phyloP scores from a whole-genome alignment of 2,888 invertebrate genomes.

The Plagiodera versicolora region DNA sequence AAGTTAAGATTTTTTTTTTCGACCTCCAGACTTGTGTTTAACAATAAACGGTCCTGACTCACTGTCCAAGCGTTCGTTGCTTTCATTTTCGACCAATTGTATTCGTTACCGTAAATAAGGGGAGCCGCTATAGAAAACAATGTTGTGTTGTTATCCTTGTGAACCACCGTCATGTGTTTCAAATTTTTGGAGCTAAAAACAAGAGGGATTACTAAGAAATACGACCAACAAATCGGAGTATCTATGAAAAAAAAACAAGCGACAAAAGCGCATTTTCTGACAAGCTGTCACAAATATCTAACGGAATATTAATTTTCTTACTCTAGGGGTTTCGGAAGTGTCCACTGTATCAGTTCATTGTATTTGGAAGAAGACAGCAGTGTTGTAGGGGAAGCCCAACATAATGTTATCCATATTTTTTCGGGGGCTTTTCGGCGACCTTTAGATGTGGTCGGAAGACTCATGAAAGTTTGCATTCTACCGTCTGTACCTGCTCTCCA shows the following conservation, averaged over 20 bases:
- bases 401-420: conserved; percentile 56
- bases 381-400: conserved; percentile 64
- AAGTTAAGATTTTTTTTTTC: conserved; percentile 49
- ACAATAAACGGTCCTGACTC: conserved; percentile 63
- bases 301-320: conserved; percentile 24
- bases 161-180: conserved; percentile 47
- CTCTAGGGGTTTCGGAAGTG: conserved; percentile 54
- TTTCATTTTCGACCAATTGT: conserved; percentile 39
- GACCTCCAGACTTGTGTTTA: conserved; percentile 56
- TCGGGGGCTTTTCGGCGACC: conserved; percentile 26
- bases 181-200: conserved; percentile 28
- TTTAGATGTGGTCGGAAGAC: conserved; percentile 39
- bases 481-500: conserved; percentile 69
- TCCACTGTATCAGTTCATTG: conserved; percentile 66
- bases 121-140: conserved; percentile 64
- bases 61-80: conserved; percentile 61
- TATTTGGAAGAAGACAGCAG: conserved; percentile 62
- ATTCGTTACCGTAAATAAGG: conserved; percentile 31
- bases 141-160: conserved; percentile 59
- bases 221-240: too few species aligned
- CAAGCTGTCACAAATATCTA: too few species aligned
- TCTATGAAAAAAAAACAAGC: too few species aligned
- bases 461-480: conserved; percentile 53
- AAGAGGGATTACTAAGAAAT: too few species aligned
- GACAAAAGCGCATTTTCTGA: too few species aligned